Evolutionary conservation across 2,113 vertebrate species (phyloP).

Genomic region (Emberiza fucata): DNA sequence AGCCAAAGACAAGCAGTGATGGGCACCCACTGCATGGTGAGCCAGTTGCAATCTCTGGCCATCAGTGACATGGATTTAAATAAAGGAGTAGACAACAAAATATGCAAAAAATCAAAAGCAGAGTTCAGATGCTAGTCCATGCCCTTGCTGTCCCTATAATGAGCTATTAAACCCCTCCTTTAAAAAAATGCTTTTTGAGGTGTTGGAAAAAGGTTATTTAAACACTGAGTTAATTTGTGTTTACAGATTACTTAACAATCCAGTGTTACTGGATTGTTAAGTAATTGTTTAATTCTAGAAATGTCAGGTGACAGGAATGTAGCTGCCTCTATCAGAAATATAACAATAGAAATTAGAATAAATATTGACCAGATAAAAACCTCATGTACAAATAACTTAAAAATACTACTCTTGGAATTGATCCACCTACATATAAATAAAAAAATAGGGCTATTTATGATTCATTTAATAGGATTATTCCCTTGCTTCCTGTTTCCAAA

Average conservation of each 20-base stretch:
- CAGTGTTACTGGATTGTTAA: background rate
- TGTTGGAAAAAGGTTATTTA: background rate
- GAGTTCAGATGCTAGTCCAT: background rate
- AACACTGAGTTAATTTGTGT: background rate
- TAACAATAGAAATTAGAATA: background rate
- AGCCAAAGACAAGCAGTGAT: background rate
- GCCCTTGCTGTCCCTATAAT: background rate
- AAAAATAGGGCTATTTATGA: background rate
- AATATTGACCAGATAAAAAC: background rate
- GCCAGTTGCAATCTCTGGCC: background rate
- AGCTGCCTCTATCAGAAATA: background rate
- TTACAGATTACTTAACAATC: background rate
- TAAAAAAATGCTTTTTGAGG: background rate
- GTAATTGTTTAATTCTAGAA: background rate
- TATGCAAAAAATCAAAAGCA: background rate
- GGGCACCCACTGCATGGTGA: background rate
- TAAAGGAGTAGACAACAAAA: background rate
- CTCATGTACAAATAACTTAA: background rate
- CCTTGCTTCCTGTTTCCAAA: constrained; percentile 37
- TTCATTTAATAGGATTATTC: constrained; percentile 20
- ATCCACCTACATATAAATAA: background rate
- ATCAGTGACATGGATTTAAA: background rate
- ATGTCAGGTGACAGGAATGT: background rate
- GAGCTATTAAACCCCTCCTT: background rate
- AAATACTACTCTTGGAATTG: background rate